phyloP scores from a whole-genome alignment of 2,113 vertebrate species.

The Morone chrysops region DNA sequence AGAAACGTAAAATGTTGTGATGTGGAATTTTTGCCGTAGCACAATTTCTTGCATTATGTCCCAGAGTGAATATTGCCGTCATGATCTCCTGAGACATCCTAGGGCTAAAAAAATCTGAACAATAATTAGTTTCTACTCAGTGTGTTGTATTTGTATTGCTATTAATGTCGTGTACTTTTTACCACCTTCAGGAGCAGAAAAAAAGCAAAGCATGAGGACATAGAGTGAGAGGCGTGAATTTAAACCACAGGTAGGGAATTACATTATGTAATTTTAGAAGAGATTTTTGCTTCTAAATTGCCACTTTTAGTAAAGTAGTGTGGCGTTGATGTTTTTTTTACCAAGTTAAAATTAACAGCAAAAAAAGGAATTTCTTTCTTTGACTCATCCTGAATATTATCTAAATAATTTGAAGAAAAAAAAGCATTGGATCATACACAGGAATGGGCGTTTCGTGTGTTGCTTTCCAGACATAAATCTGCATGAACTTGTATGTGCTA shows the following conservation, averaged over 20 bases:
- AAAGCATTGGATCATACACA: conserved; percentile 25
- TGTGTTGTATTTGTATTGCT: conserved; percentile 81
- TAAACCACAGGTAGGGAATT: conserved; percentile 16
- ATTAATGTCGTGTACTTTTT: conserved; percentile 75
- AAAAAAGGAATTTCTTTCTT: conserved; percentile 34
- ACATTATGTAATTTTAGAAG: not conserved
- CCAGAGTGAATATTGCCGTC: conserved; percentile 65
- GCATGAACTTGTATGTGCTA: conserved; percentile 81
- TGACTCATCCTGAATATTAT: conserved; percentile 24
- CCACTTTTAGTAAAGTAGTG: conserved; percentile 32
- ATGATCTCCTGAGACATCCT: conserved; percentile 70
- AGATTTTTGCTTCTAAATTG: conserved; percentile 28
- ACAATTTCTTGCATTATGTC: conserved; percentile 81
- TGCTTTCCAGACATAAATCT: conserved; percentile 74
- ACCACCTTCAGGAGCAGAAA: conserved; percentile 54
- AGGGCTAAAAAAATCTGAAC: conserved; percentile 72
- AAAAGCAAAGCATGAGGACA: conserved; percentile 63
- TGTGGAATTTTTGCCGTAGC: conserved; percentile 82
- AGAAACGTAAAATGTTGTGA: conserved; percentile 69
- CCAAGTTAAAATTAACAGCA: conserved; percentile 31
- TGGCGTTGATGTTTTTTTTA: conserved; percentile 37
- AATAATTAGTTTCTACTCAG: conserved; percentile 76
- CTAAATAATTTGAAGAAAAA: conserved; percentile 35
- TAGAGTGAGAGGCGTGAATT: conserved; percentile 28
- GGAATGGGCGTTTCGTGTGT: conserved; percentile 58